Evolutionary conservation across 1,140 invertebrate genomes (phyloP), one percentile per base, ranked within the genome.

Genomic region (Papilio machaon): DNA sequence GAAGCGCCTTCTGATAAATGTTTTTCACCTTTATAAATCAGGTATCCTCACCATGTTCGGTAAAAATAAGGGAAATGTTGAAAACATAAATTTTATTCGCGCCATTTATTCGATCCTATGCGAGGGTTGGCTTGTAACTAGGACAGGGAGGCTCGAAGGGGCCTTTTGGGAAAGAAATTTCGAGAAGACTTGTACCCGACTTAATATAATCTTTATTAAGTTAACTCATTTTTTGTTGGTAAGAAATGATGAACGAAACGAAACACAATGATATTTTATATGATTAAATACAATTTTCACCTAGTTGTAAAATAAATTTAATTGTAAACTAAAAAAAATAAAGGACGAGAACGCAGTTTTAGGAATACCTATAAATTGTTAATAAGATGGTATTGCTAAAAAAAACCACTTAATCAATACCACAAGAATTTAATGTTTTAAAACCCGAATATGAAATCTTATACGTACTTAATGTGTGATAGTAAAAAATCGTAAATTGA

Each of bases 31-130:
- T 76, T 78, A 76, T 79, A 64, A 64, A 79, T 79, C 43, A 38
- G 58, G 77, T 80, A 23, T 15, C 81, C 38, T 17, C 58, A 46
- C 80, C 60, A 82, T 85, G 88, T 89, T 83, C 84, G 82, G 84
- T 81, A 82, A 80, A 83, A 80, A 87, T 82, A 85, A 83, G 83
- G 80, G 82, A 81, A 87, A 80, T 83, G 83, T 83, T 82, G 85
- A 82, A 79, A 80, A 85, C 89, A 91, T 92, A 92, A 92, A 92
- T 92, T 93, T 88, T 91, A 88, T 88, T 83, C 84, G 89, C 88
- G 84, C 89, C 91, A 92, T 93, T 93, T 92, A 90, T 92, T 92
- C 89, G 85, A 86, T 84, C 86, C 85, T 90, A 87, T 81, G 88
- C 85, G 86, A 87, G 86, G 85, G 82, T 85, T 84, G 79, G 76